These are phyloP conservation scores for Cancer borealis DNA, from an alignment of 2,888 invertebrate species.

Conservation along the genomic window DNA sequence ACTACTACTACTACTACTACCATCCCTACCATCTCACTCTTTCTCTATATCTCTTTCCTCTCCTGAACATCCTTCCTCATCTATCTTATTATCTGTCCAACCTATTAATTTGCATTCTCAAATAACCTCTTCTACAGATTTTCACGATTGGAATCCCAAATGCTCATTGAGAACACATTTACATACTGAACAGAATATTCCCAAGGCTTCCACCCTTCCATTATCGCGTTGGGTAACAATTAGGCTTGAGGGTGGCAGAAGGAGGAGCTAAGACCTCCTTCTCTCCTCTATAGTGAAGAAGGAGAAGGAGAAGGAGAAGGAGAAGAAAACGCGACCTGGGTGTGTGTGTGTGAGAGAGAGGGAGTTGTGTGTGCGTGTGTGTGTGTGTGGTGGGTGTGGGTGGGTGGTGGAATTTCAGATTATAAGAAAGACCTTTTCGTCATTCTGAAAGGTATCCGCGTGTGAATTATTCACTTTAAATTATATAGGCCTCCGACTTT, in stretches of 20 bases:
- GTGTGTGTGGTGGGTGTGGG: too few relatives aligned
- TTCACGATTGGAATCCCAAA: conserved; percentile 37
- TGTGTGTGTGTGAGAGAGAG: too few relatives aligned
- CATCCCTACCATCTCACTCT: neutral
- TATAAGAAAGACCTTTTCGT: conserved; percentile 28
- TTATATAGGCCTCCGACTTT: conserved; percentile 58
- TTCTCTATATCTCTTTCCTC: conserved; percentile 28
- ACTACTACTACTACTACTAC: conserved; percentile 1
- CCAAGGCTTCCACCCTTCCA: neutral
- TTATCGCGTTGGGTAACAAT: conserved; percentile 29
- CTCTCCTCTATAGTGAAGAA: neutral
- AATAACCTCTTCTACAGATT: conserved; percentile 29
- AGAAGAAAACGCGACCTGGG: neutral
- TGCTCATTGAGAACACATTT: conserved; percentile 29
- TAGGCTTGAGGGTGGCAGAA: neutral
- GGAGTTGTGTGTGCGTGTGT: too few relatives aligned
- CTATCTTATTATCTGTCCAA: neutral
- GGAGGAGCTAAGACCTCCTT: neutral
- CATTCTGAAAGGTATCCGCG: neutral
- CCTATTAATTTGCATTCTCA: conserved; percentile 29
- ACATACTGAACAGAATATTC: conserved; percentile 24
- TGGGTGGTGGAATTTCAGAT: too few relatives aligned
- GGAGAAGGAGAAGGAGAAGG: neutral
- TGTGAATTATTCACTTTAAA: conserved; percentile 53
- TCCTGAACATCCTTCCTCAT: neutral